Percentiles rank a stretch among this genome's conserved stretches.
These are phyloP conservation scores for Morelia viridis DNA, from an alignment of 2,797 vertebrate genomes.

Conservation along the genomic window DNA sequence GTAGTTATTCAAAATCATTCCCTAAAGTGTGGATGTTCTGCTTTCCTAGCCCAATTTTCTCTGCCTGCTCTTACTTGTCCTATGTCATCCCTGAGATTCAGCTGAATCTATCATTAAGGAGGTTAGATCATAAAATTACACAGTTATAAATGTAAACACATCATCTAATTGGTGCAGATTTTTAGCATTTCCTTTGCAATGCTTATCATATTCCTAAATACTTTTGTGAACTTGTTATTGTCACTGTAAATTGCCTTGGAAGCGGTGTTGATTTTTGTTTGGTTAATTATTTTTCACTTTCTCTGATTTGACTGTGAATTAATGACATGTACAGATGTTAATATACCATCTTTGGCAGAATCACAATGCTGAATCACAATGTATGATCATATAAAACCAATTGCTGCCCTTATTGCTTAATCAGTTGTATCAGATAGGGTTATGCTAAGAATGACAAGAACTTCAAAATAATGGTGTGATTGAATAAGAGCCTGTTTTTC, in stretches of 20 bases:
- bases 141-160: neutral
- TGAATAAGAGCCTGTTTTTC: neutral
- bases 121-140: neutral
- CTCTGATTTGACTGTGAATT: neutral
- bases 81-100: neutral
- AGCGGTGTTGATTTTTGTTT: neutral
- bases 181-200: neutral
- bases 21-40: neutral
- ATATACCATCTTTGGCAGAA: neutral
- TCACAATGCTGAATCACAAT: neutral
- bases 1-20: neutral
- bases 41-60: neutral
- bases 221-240: neutral
- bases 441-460: neutral
- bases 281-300: neutral
- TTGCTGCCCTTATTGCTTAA: neutral
- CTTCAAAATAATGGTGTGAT: neutral
- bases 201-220: conserved; percentile 5
- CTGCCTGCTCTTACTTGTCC: neutral
- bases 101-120: neutral
- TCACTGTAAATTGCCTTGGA: neutral
- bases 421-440: neutral
- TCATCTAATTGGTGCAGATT: neutral
- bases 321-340: neutral
- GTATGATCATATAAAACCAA: neutral